Percentiles rank a stretch among this genome's conserved stretches.
phyloP scores from a whole-genome alignment of 2,113 vertebrate species.

The Probosciger aterrimus region DNA sequence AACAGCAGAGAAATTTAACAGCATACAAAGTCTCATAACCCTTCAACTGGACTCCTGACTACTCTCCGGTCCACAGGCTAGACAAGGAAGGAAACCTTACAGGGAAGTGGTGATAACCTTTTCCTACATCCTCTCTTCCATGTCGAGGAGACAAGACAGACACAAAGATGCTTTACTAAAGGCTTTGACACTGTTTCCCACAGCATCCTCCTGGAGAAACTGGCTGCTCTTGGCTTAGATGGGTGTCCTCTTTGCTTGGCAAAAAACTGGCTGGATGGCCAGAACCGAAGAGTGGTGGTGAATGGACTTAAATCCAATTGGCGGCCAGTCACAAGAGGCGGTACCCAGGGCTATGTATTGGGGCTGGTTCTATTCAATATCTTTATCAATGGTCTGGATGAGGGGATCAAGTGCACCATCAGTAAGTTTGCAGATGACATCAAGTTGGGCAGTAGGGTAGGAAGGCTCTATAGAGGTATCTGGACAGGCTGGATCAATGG shows the following conservation, averaged over 20 bases:
- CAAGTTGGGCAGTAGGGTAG: not conserved
- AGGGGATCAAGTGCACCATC: not conserved
- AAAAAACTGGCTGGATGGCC: not conserved
- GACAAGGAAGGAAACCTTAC: not conserved
- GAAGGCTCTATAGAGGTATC: not conserved
- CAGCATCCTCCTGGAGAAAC: not conserved
- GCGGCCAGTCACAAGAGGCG: accelerated
- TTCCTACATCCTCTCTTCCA: not conserved
- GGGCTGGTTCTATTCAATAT: not conserved
- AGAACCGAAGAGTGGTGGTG: not conserved
- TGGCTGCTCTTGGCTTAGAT: not conserved
- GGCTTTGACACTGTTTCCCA: not conserved
- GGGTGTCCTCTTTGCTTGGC: not conserved
- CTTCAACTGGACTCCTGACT: not conserved
- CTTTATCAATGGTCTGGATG: not conserved
- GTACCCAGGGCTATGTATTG: accelerated
- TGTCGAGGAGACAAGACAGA: not conserved
- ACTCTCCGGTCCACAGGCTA: not conserved
- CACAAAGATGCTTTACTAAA: not conserved
- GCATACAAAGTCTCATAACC: not conserved
- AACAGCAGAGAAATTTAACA: not conserved
- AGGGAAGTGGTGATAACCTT: not conserved
- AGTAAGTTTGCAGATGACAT: not conserved
- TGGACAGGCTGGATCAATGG: not conserved
- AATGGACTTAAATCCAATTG: not conserved